A percentile compares a stretch with the other conserved stretches of the same genome.
These are phyloP conservation scores for Tursiops truncatus DNA, from an alignment of 2,113 vertebrate species.

Conservation along the genomic window DNA sequence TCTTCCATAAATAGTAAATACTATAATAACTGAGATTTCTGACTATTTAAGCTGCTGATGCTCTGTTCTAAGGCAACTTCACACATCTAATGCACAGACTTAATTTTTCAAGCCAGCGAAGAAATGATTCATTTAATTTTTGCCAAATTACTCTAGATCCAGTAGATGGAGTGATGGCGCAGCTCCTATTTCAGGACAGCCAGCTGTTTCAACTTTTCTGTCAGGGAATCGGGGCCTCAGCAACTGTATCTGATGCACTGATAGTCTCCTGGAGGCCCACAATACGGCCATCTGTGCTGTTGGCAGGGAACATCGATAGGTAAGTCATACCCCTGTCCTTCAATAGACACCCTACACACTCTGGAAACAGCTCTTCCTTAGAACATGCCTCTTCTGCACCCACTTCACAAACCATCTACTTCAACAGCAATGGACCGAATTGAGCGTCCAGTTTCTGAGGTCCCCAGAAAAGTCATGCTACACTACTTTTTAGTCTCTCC, in stretches of 20 bases:
- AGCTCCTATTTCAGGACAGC: neutral
- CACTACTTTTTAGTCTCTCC: neutral
- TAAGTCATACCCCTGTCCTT: constrained; percentile 33
- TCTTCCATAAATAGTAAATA: constrained; percentile 1
- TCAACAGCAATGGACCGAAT: neutral
- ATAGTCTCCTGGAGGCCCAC: constrained; percentile 50
- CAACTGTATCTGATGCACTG: constrained; percentile 42
- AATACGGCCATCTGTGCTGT: constrained; percentile 47
- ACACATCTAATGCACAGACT: neutral
- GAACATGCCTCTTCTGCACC: neutral
- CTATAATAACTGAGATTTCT: neutral
- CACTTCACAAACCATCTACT: neutral
- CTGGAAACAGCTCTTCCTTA: neutral
- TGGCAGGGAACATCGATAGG: constrained; percentile 59
- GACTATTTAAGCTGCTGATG: neutral
- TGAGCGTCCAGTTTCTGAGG: neutral
- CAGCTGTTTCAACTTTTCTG: constrained; percentile 58
- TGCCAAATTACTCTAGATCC: neutral
- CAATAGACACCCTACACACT: neutral
- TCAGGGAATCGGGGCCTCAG: constrained; percentile 6
- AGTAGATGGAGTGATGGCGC: neutral
- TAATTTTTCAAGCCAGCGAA: neutral
- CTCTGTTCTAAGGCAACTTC: neutral
- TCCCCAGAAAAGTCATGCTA: neutral
- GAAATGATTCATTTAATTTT: constrained; percentile 20